Evolutionary conservation across 2,888 invertebrate genomes (phyloP), one percentile per base, ranked within the genome.

Genomic region (Andrena trimmerana): DNA sequence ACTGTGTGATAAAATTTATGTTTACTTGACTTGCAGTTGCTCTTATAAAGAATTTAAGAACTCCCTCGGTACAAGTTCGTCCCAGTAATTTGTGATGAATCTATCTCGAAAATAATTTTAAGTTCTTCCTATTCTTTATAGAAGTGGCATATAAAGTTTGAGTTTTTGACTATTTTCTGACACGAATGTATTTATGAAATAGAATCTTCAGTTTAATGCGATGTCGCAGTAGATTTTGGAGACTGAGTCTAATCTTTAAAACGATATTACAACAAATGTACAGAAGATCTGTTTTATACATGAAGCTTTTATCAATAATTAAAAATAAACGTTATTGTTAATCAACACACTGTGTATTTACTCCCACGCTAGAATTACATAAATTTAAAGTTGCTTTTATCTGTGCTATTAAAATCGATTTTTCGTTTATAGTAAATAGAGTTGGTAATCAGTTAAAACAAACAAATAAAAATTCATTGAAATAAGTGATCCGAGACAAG

Each of bases 281-380:
- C 84, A 85, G 87, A 89, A 86, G 86, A 87, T 87, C 90, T 89
- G 90, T 92, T 92, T 92, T 92, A 90, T 92, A 92, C 92, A 88
- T 88, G 86, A 90, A 89, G 90, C 90, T 90, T 92, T 91, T 91
- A 91, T 86, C 76, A 84, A 89, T 86, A 78, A 89, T 68, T 87
- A 27, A 83, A 86, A 91, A 89, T 90, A 90, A 91, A 90, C 85
- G 89, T 91, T 92, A 92, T 90, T 90, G 90, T 92, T 91, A 90
- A 86, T 89, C 24, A 87, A 86, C 59, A 71, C 33, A 59, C 6
- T 7, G 24, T 57, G 20, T 52, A 67, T 33, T 75, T 31, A 50
- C 63, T 71, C 10, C 20, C n/a, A 20, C 24, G 50, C 36, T 27
- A 42, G 8, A 20, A 24, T 63, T 54, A 1, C 27, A 16, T 4